A percentile compares a stretch with the other conserved stretches of the same genome.
Conservation (phyloP, 2,888 invertebrate species). For the Drosophila longiperda region DNA sequence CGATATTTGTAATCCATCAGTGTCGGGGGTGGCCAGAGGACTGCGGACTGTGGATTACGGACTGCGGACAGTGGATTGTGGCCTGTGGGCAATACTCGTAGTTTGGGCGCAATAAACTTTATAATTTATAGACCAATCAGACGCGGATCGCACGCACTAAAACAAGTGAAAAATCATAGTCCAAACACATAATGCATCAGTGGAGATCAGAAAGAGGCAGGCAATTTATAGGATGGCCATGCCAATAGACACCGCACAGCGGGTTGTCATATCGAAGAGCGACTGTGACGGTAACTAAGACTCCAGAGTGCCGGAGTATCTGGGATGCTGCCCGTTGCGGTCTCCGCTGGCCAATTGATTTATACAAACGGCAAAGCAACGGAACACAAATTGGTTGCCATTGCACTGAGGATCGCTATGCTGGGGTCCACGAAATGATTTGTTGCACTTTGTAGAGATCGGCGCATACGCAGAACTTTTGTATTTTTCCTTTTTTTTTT, state of each 20-base stretch:
- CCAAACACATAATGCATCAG: conserved; percentile 80
- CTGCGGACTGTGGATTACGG: conserved; percentile 6
- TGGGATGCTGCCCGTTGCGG: conserved; percentile 14
- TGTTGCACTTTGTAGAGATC: conserved; percentile 74
- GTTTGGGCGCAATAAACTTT: conserved; percentile 69
- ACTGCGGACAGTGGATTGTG: neutral
- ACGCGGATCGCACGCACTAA: conserved; percentile 71
- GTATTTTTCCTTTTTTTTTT: neutral
- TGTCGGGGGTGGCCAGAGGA: conserved; percentile 68
- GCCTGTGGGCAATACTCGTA: conserved; percentile 13
- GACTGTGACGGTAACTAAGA: conserved; percentile 34
- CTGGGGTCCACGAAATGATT: conserved; percentile 61
- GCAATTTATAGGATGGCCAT: conserved; percentile 78
- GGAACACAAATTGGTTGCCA: conserved; percentile 79
- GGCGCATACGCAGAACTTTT: conserved; percentile 75
- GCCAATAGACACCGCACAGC: conserved; percentile 80
- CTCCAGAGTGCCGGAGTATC: conserved; percentile 18
- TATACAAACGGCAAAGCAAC: conserved; percentile 81
- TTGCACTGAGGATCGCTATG: conserved; percentile 34
- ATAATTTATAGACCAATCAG: conserved; percentile 78
- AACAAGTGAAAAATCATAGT: conserved; percentile 80
- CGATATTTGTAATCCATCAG: conserved; percentile 70
- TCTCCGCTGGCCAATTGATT: conserved; percentile 71
- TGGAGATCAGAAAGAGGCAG: conserved; percentile 44
- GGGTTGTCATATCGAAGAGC: conserved; percentile 78